Conservation (phyloP, 1,140 invertebrate genomes). For the Phenacoccus solenopsis region DNA sequence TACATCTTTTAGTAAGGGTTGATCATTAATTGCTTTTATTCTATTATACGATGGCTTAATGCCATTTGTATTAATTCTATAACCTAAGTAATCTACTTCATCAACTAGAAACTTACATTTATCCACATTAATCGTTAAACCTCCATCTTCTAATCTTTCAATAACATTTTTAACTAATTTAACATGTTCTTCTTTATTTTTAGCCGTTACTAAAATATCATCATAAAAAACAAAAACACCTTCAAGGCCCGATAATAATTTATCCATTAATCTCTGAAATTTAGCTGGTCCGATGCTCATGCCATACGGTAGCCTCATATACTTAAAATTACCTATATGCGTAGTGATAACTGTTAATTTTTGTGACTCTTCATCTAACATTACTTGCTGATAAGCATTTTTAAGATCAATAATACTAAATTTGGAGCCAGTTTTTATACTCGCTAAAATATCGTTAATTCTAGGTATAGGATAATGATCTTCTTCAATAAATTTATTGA, state of each 20-base stretch:
- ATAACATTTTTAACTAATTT: not conserved
- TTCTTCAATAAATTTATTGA: not conserved
- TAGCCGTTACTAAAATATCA: not conserved
- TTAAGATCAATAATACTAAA: not conserved
- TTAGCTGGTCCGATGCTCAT: not conserved
- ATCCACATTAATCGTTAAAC: not conserved
- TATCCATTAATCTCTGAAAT: not conserved
- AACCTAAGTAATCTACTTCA: constrained; percentile 29
- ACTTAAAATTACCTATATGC: not conserved
- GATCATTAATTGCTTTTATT: constrained; percentile 32
- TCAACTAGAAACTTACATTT: not conserved
- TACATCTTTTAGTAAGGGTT: no score
- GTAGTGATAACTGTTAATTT: not conserved
- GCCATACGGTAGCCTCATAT: not conserved
- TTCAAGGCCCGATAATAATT: not conserved
- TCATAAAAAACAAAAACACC: not conserved
- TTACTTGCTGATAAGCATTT: not conserved
- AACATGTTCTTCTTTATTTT: not conserved
- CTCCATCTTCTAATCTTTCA: not conserved
- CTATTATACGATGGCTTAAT: constrained; percentile 31
- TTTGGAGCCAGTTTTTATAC: not conserved
- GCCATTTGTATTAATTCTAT: constrained; percentile 30
- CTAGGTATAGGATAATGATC: not conserved
- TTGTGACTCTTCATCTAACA: not conserved
- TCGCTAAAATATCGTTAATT: not conserved